Base-by-base conservation (phyloP, 1,140 invertebrate species). In the Temnothorax nylanderi region DNA sequence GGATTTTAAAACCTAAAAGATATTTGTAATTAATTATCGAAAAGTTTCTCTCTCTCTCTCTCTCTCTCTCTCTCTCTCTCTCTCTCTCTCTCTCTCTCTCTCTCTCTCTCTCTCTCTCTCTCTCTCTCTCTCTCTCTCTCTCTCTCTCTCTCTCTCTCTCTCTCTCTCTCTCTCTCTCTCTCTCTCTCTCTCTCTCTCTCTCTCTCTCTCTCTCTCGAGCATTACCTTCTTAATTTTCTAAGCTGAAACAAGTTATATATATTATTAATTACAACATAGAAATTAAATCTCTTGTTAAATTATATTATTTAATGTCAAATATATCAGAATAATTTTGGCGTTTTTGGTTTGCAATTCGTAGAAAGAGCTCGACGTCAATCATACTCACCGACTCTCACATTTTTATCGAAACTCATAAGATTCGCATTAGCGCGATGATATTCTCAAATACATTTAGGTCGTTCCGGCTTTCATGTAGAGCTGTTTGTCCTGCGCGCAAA, bases 371-470 rank as follows among this genome's bases (percentile, higher is more conserved):
- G 26, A 21, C 47, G 34, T 71, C 78, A 71, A 71, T 81, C 65
- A 71, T 71, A 26, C 34, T 80, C n/a, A n/a, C 1, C 62, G 47
- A 18, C 13, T 71, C 49, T 71, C 64, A 37, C 49, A 11, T 71
- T 81, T 81, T 81, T 81, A 71, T 81, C 21, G 47, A 56, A 58
- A 71, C 65, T 81, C 34, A 81, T 81, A 81, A 81, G 78, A 81
- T 81, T 71, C 37, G 49, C 78, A 81, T 81, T 81, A 81, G 65
- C 51, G 16, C 78, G 78, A 81, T 81, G 78, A 71, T 81, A 81
- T 81, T 81, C 64, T 81, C 78, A 71, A 81, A 81, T 81, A 71
- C 51, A 81, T 81, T 71, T 81, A 81, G 64, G 65, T 81, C 78
- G 65, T 81, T 81, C 51, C 37, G 37, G 78, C 78, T 81, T 81